Evolutionary conservation across 1,140 invertebrate genomes (phyloP), one percentile per base, ranked within the genome.

Genomic region (Antheraea pernyi): DNA sequence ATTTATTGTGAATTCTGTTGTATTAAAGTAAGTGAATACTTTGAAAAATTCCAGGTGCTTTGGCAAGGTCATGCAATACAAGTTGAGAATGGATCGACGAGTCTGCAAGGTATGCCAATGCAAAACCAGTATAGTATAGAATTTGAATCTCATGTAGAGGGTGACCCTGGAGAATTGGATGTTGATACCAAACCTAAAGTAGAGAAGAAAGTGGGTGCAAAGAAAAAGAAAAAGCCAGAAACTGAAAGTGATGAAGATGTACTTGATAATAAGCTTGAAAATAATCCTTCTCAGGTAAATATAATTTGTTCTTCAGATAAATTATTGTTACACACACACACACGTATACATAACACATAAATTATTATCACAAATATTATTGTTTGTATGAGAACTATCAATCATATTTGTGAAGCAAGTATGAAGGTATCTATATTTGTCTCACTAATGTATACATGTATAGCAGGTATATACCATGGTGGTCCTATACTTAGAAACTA

Each of bases 51-150:
- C 59, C 82, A 94, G 93, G 94, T 94, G 53, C 93, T 95, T 72
- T 94, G 94, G 94, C 93, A 94, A 89, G 93, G 94, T 10, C 93
- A 94, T 77, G 92, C 94, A 5, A 94, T 94, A 61, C 92, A 94
- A 89, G 93, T 94, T 6, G 93, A 94, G 76, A 92, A 93, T 79
- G 85, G 86, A 7, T 82, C 86, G 72, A 80, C 75, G 16, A 88
- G 85, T 69, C 81, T 92, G 72, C 81, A 89, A 53, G 46, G 9
- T 16, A 76, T 78, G 77, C 39, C 81, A 88, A 75, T 77, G 71
- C 30, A 77, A 75, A 5, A 73, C 83, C n/a, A 67, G 53, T 91
- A 92, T 67, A 85, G 78, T 71, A 85, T 91, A 71, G 82, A 85
- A 36, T 90, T 89, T 86, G 88, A 82, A 16, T 66, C 83, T 19